Conservation (phyloP, 2,797 vertebrate species). For the Mus spretus region DNA sequence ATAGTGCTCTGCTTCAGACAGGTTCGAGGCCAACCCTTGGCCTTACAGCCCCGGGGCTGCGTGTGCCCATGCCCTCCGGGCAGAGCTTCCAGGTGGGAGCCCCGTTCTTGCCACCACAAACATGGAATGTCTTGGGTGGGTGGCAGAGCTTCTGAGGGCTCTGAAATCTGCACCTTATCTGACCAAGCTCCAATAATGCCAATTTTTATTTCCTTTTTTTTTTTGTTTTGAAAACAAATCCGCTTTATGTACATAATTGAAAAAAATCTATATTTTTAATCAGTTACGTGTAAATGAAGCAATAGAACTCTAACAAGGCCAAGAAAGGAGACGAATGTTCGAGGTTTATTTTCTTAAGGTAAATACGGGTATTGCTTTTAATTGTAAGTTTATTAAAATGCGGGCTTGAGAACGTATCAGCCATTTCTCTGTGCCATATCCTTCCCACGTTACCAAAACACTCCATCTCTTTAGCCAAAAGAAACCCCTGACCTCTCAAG, state of each 20-base stretch:
- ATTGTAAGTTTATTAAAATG: slow-evolving; percentile 80
- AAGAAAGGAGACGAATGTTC: slow-evolving; percentile 85
- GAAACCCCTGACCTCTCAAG: background rate
- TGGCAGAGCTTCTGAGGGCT: background rate
- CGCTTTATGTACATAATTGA: slow-evolving; percentile 77
- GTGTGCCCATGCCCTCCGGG: background rate
- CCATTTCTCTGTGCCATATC: slow-evolving; percentile 76
- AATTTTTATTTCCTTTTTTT: slow-evolving; percentile 68
- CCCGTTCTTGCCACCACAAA: slow-evolving; percentile 26
- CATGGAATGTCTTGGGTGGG: background rate
- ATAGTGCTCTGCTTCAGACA: background rate
- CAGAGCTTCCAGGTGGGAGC: background rate
- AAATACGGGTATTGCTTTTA: slow-evolving; percentile 89
- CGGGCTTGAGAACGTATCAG: slow-evolving; percentile 78
- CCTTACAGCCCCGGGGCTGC: background rate
- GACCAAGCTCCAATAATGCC: slow-evolving; percentile 81
- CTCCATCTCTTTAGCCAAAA: slow-evolving; percentile 72
- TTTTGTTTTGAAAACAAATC: slow-evolving; percentile 62
- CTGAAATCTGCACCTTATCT: slow-evolving; percentile 78
- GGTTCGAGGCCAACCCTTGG: slow-evolving; percentile 47
- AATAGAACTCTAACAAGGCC: slow-evolving; percentile 88
- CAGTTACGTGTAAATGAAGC: slow-evolving; percentile 86
- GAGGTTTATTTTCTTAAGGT: slow-evolving; percentile 81
- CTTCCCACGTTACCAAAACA: slow-evolving; percentile 75
- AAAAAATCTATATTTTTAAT: slow-evolving; percentile 79